Conservation (phyloP, 2,797 vertebrate genomes). For the Phrynocephalus guinanensis region DNA sequence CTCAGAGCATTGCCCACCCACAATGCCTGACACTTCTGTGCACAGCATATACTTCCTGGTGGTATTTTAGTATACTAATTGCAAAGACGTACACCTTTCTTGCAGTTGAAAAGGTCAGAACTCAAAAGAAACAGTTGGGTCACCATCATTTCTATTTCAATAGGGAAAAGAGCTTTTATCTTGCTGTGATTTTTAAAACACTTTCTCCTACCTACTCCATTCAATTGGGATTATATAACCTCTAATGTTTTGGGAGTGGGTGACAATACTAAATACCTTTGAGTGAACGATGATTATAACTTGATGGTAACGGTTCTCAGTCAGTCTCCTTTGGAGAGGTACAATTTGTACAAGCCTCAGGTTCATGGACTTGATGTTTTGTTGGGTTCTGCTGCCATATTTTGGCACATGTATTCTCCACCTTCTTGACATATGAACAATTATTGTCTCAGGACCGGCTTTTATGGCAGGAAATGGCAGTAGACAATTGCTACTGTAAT, state of each 20-base stretch:
- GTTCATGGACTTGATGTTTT: conserved; percentile 69
- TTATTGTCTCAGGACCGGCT: conserved; percentile 66
- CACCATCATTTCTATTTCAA: conserved; percentile 34
- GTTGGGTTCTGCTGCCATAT: conserved; percentile 57
- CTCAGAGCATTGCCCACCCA: background rate
- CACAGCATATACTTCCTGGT: background rate
- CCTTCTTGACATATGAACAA: conserved; percentile 57
- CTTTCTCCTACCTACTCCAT: background rate
- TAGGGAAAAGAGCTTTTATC: conserved; percentile 42
- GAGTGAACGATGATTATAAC: conserved; percentile 47
- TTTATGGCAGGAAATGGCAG: conserved; percentile 57
- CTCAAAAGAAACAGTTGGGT: conserved; percentile 18
- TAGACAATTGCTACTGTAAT: conserved; percentile 62
- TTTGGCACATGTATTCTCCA: conserved; percentile 66
- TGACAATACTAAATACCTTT: conserved; percentile 37
- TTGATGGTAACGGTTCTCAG: conserved; percentile 37
- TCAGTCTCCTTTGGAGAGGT: conserved; percentile 59
- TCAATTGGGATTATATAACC: background rate
- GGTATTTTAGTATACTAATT: conserved; percentile 30
- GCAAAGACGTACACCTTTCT: conserved; percentile 28
- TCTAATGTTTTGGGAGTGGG: background rate
- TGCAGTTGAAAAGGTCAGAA: conserved; percentile 43
- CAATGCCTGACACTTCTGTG: background rate
- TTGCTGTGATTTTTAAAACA: conserved; percentile 38
- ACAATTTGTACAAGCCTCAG: conserved; percentile 53